Base-by-base conservation (phyloP, 23 tunicate genomes). In the Botrylloides violaceus region DNA sequence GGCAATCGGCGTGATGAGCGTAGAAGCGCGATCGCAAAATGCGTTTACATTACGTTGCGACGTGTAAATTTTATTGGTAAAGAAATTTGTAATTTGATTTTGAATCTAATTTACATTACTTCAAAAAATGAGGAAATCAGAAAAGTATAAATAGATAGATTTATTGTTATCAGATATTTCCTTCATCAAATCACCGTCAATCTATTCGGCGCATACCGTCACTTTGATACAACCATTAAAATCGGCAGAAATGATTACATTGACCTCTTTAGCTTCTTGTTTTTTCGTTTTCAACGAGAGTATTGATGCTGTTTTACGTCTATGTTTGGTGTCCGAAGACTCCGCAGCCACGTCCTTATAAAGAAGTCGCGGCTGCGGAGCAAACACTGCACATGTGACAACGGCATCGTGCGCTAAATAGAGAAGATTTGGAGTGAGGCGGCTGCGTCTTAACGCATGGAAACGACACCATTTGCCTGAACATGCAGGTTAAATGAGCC, bases 351-450 rank as follows among this genome's bases (percentile, higher is more conserved):
- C 70, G 35, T 9, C 29, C 35, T 63, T 63, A 34, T 63, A 63
- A 64, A 76, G 71, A 18, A 83, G 72, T 29, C 82, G 88, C 48
- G 96, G 96, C 33, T 66, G 61, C 9, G 96, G 96, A 65, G 96
- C 96, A 60, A 88, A 88, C 20, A 88, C 85, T n/a, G 96, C 83
- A 61, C 96, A 88, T 28, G 96, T 88, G 9, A 88, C 96, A 22
- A 88, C 96, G 19, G 96, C 88, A 39, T 88, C 72, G 59, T 82
- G 88, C 61, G 96, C 96, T 83, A 61, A 19, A 68, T 39, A 49
- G 1, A 0, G 15, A 15, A 43, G 15, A 43, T 43, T 9, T 15
- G 53, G n/a, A n/a, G 59, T 9, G 58, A 73, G 58, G 58, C n/a
- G 58, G n/a, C 58, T 19, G 58, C 20, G 58, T 49, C 0, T 21